Evolutionary conservation across 1,140 invertebrate species (phyloP).

Genomic region (Lasioglossum albipes): DNA sequence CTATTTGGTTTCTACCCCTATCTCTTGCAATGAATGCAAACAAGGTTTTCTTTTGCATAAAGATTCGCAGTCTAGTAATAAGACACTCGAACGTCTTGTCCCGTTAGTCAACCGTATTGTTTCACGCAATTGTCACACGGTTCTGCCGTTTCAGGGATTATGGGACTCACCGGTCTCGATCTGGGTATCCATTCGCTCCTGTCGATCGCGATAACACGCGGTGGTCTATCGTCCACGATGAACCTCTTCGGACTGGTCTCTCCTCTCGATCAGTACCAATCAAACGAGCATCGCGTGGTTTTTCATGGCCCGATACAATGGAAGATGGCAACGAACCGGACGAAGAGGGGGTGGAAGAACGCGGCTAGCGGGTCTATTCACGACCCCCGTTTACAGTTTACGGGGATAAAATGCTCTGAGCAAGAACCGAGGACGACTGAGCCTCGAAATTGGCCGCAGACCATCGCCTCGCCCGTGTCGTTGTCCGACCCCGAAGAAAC

Average conservation of each 20-base stretch:
- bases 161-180: neutral
- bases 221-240: neutral
- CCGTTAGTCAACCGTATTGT: too few species aligned
- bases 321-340: neutral
- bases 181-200: neutral
- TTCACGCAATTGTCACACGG: too few species aligned
- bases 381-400: neutral
- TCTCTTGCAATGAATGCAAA: too few species aligned
- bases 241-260: neutral
- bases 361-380: too few species aligned
- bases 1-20: too few species aligned
- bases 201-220: neutral
- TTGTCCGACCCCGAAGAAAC: conserved; percentile 14
- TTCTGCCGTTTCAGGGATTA: too few species aligned
- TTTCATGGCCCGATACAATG: neutral
- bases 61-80: too few species aligned
- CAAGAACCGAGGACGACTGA: conserved; percentile 13
- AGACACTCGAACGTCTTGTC: too few species aligned
- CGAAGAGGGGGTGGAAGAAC: neutral
- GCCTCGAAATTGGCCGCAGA: conserved; percentile 18
- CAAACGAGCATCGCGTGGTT: neutral
- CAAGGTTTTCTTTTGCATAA: too few species aligned
- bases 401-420: neutral
- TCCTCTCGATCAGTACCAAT: neutral
- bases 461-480: neutral